A percentile compares a stretch with the other conserved stretches of the same genome.
These are phyloP conservation scores for Cheirogaleus major DNA, from an alignment of 2,797 vertebrate genomes.

Conservation along the genomic window DNA sequence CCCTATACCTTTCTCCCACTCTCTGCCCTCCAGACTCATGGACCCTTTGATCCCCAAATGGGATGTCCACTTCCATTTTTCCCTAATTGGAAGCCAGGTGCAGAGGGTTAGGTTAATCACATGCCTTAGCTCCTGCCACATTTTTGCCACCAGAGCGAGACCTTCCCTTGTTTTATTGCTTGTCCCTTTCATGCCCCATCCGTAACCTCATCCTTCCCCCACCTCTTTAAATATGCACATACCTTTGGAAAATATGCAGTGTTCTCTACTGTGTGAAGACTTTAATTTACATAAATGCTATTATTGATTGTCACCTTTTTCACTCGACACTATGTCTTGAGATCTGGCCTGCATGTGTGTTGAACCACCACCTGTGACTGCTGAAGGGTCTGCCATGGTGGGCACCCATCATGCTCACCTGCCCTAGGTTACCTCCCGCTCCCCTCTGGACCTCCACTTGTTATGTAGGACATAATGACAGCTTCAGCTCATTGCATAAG, in stretches of 20 bases:
- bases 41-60: not conserved
- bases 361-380: not conserved
- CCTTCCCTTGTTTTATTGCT: not conserved
- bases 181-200: not conserved
- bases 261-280: not conserved
- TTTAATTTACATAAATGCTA: slow-evolving; percentile 36
- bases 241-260: not conserved
- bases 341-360: not conserved
- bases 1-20: not conserved
- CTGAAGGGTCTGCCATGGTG: not conserved
- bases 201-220: not conserved
- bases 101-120: not conserved
- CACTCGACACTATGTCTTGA: not conserved
- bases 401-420: not conserved
- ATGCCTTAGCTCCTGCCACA: not conserved
- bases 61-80: not conserved
- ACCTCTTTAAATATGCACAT: not conserved
- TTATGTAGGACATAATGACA: not conserved
- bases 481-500: not conserved
- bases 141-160: not conserved
- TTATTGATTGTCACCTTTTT: not conserved
- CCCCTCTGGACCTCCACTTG: not conserved
- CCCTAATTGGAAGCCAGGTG: not conserved
- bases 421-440: not conserved
- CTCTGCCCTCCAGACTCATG: not conserved